Percentiles rank a stretch among this genome's conserved stretches.
Evolutionary conservation across 1,140 invertebrate species (phyloP).

Genomic region (Apis cerana): DNA sequence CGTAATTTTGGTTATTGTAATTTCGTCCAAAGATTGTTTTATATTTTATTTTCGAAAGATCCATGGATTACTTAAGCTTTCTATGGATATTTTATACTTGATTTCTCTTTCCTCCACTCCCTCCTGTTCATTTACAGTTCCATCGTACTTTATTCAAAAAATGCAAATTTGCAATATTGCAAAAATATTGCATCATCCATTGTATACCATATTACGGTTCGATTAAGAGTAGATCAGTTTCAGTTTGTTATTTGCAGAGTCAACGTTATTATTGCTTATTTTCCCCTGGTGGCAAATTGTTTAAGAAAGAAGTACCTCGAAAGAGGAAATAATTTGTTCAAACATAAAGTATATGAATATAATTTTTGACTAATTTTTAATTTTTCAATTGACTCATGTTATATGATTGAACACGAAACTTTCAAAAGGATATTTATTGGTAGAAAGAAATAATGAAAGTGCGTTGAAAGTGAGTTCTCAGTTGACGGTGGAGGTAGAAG

Average conservation of each 20-base stretch:
- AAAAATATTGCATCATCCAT: constrained; percentile 19
- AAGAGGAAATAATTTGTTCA: no score
- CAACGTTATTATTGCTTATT: not conserved
- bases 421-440: not conserved
- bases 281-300: not conserved
- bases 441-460: not conserved
- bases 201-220: not conserved
- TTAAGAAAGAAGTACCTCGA: no score
- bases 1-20: no score
- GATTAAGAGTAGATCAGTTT: not conserved
- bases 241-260: not conserved
- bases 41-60: no score
- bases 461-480: not conserved
- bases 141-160: not conserved
- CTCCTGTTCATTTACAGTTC: no score
- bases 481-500: not conserved
- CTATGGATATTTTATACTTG: no score
- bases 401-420: not conserved
- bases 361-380: no score
- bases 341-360: no score
- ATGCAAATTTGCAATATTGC: not conserved
- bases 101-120: no score
- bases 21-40: no score
- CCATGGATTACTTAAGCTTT: no score
- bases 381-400: not conserved